Base-by-base conservation (phyloP, 2,888 invertebrate species). In the Rutpela maculata region DNA sequence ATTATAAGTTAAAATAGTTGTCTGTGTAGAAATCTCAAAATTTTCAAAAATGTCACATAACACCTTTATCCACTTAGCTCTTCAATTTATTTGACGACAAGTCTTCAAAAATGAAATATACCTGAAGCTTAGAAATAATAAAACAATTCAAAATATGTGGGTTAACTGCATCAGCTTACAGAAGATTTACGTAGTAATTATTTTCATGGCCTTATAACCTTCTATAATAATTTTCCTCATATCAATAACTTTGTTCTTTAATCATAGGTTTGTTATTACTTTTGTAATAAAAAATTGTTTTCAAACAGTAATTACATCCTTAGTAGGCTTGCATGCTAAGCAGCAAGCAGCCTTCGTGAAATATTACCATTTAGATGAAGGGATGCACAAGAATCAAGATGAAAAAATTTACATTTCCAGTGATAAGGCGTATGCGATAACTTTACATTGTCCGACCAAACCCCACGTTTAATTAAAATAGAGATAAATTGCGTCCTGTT, bases 381-480 rank as follows among this genome's bases (percentile, higher is more conserved):
- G 60, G 70, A 60, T 60, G 59, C 43, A 70, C 38, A 43, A 38
- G 18, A 60, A 70, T 70, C 70, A 22, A 70, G 70, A 56, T 70
- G 35, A 70, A 70, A 70, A 70, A 60, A 60, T 18, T 50, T 60
- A 60, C 70, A 35, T 60, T 50, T 59, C 59, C 38, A n/a, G 31
- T 50, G 70, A 70, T 70, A 70, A 70, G 60, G 60, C 65, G 60
- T 60, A 35, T 38, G 12, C 60, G 60, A 70, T 70, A 57, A 70
- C 26, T 60, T 22, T 12, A 22, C 60, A 19, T 60, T 70, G 56
- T 56, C 60, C 70, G 22, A 59, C 22, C 22, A 15, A n/a, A 17
- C 70, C 70, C 43, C 18, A 31, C 35, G n/a, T 60, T 60, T 70
- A 70, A 70, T 70, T 70, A 70, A 70, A 70, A 65, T 38, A 38